Evolutionary conservation across 2,113 vertebrate species (phyloP).

Genomic region (Spilogale gracilis): DNA sequence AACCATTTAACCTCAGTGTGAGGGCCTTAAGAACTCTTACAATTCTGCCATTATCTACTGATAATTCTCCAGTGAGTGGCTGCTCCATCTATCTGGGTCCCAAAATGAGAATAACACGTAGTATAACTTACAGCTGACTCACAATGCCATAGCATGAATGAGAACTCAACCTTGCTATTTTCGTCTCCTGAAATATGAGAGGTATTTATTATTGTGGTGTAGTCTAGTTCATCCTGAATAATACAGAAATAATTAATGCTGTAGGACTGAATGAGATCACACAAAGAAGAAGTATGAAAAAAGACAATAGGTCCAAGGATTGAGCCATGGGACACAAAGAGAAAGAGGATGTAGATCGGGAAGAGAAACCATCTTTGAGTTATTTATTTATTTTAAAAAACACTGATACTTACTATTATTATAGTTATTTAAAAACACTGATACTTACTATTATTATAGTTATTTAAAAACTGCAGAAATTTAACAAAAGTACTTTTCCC

Average conservation of each 20-base stretch:
- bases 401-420: not conserved
- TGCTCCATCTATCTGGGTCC: not conserved
- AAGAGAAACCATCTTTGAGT: not conserved
- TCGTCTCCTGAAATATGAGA: not conserved
- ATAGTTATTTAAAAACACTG: not conserved
- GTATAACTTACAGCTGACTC: not conserved
- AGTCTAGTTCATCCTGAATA: not conserved
- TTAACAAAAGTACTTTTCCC: not conserved
- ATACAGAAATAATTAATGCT: not conserved
- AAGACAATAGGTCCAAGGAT: not conserved
- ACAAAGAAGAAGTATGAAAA: not conserved
- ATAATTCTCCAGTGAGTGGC: not conserved
- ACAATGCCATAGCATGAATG: not conserved
- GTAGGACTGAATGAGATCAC: not conserved
- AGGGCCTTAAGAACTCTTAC: not conserved
- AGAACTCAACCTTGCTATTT: not conserved
- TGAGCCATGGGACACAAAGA: not conserved
- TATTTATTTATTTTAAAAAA: not conserved
- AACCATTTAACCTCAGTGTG: not conserved
- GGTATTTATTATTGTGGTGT: constrained; percentile 34
- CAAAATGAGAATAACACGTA: not conserved
- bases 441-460: not conserved
- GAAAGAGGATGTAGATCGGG: not conserved
- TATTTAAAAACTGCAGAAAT: not conserved
- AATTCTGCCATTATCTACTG: not conserved